phyloP scores from a whole-genome alignment of 2,797 vertebrate genomes.

The Artibeus jamaicensis region DNA sequence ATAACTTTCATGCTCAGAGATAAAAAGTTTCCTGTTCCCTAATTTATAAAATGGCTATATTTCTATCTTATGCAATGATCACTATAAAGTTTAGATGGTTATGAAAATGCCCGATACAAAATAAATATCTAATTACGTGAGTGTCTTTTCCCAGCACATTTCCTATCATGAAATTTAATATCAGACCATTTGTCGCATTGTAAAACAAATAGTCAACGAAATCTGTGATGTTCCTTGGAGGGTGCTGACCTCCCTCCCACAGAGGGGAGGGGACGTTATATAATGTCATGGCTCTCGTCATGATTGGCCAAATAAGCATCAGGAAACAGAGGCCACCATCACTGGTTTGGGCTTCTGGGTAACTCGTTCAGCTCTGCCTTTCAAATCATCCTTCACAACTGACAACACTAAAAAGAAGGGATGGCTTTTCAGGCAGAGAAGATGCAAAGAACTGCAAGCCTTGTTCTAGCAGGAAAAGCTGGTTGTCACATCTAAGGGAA shows the following conservation, averaged over 20 bases:
- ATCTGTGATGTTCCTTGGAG: not conserved
- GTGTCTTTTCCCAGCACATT: conserved; percentile 7
- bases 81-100: not conserved
- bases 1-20: not conserved
- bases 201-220: not conserved
- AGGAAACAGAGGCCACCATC: not conserved
- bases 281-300: not conserved
- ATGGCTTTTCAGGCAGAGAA: not conserved
- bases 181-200: not conserved
- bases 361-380: not conserved
- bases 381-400: not conserved
- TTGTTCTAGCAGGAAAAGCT: not conserved
- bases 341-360: not conserved
- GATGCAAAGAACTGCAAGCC: not conserved
- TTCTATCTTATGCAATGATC: not conserved
- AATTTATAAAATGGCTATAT: not conserved
- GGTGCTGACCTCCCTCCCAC: not conserved
- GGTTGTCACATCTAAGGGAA: not conserved
- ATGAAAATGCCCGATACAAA: not conserved
- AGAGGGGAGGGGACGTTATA: not conserved
- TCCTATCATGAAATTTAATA: not conserved
- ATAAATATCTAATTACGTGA: conserved; percentile 1
- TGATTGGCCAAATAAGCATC: not conserved
- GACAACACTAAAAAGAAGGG: not conserved
- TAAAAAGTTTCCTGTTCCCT: not conserved